Evolutionary conservation across 2,888 invertebrate genomes (phyloP).

Genomic region (Sturmia bella): DNA sequence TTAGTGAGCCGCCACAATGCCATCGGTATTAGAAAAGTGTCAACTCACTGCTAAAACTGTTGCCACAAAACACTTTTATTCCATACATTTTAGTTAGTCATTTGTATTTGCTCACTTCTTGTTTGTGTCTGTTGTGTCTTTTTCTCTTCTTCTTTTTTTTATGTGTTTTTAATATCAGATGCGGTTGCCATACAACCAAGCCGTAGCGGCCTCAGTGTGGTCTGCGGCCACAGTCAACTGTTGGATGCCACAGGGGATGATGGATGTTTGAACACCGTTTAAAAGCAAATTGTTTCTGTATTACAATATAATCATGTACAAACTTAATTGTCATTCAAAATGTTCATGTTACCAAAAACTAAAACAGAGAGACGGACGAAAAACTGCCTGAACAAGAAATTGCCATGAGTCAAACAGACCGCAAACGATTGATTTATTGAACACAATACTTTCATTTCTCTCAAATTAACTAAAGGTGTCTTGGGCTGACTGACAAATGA

Average conservation of each 20-base stretch:
- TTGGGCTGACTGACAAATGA: slow-evolving; percentile 16
- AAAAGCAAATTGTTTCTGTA: slow-evolving; percentile 29
- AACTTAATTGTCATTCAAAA: slow-evolving; percentile 48
- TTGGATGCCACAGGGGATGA: slow-evolving; percentile 33
- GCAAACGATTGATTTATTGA: slow-evolving; percentile 36
- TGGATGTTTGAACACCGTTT: slow-evolving; percentile 29
- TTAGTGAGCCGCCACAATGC: slow-evolving; percentile 5
- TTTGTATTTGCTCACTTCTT: slow-evolving; percentile 13
- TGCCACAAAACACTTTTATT: slow-evolving; percentile 8
- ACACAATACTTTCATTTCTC: background rate
- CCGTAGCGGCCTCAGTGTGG: slow-evolving; percentile 22
- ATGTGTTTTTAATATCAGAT: no score
- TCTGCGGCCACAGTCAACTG: slow-evolving; percentile 40
- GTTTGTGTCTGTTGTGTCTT: background rate
- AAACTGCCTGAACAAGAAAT: background rate
- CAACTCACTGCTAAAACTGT: slow-evolving; percentile 35
- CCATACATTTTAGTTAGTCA: slow-evolving; percentile 18
- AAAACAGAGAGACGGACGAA: background rate
- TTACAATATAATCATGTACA: slow-evolving; percentile 13
- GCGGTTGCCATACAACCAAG: slow-evolving; percentile 39
- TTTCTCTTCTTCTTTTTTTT: background rate
- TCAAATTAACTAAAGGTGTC: background rate
- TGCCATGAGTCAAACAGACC: slow-evolving; percentile 27
- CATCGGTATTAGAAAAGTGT: slow-evolving; percentile 45
- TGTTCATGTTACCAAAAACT: slow-evolving; percentile 37